phyloP scores from a whole-genome alignment of 2,888 invertebrate genomes.

The Spodoptera littoralis region DNA sequence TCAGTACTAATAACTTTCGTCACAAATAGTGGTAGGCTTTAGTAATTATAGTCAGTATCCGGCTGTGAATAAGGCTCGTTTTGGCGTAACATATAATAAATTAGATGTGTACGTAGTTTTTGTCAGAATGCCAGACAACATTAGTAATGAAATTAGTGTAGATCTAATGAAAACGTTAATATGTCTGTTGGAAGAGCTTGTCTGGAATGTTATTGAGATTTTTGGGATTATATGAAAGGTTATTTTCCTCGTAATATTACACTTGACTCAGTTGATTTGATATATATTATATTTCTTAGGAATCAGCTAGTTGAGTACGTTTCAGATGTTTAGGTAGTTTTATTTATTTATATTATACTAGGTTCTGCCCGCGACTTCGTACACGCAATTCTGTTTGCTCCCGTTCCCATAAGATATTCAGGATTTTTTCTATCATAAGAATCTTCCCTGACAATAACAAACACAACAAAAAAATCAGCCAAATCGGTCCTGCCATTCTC shows the following conservation, averaged over 20 bases:
- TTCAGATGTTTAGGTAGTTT: no score
- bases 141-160: conserved; percentile 30
- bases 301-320: no score
- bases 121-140: conserved; percentile 19
- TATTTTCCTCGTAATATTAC: conserved; percentile 14
- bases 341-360: no score
- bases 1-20: conserved; percentile 10
- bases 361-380: no score
- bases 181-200: conserved; percentile 10
- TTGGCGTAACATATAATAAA: conserved; percentile 21
- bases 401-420: no score
- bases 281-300: not conserved
- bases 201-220: conserved; percentile 16
- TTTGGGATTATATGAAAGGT: conserved; percentile 7
- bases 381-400: no score
- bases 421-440: no score
- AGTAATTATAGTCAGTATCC: conserved; percentile 19
- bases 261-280: not conserved
- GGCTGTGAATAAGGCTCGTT: conserved; percentile 15
- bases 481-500: no score
- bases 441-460: no score
- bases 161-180: conserved; percentile 38
- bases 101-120: conserved; percentile 15
- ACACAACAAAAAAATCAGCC: no score
- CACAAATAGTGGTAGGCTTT: conserved; percentile 13